A percentile compares a stretch with the other conserved stretches of the same genome.
Evolutionary conservation across 2,797 vertebrate genomes (phyloP).

Genomic region (Hozukius guyotensis): DNA sequence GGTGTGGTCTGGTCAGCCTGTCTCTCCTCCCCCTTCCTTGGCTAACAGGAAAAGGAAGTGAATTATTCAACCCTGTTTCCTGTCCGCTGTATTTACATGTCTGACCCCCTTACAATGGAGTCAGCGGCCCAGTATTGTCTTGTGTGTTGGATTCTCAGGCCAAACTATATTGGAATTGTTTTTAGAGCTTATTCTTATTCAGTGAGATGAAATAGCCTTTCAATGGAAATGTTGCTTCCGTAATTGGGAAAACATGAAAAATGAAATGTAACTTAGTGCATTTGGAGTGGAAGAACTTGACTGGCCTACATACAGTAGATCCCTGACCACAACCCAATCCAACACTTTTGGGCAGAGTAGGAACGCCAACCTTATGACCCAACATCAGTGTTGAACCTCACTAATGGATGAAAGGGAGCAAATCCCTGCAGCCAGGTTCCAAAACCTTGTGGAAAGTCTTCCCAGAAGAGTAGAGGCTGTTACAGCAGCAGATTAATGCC

Average conservation of each 20-base stretch:
- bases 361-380: not conserved
- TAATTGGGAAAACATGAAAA: not conserved
- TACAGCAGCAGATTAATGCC: not conserved
- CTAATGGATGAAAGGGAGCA: not conserved
- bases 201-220: not conserved
- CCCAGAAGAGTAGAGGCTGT: not conserved
- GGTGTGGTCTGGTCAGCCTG: not conserved
- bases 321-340: not conserved
- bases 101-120: conserved; percentile 40
- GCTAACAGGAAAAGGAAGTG: conserved; percentile 73
- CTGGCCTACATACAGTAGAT: not conserved
- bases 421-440: not conserved
- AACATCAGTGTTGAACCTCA: not conserved
- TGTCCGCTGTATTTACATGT: conserved; percentile 54
- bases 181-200: not conserved
- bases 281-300: not conserved
- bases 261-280: not conserved
- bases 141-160: not conserved
- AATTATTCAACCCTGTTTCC: conserved; percentile 65
- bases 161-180: not conserved
- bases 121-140: conserved; percentile 18
- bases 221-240: not conserved
- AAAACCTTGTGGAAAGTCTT: not conserved
- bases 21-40: conserved; percentile 40
- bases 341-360: not conserved